A percentile compares a stretch with the other conserved stretches of the same genome.
phyloP scores from a whole-genome alignment of 92 coral and sea anemone genomes.

The Paragorgia papillata region DNA sequence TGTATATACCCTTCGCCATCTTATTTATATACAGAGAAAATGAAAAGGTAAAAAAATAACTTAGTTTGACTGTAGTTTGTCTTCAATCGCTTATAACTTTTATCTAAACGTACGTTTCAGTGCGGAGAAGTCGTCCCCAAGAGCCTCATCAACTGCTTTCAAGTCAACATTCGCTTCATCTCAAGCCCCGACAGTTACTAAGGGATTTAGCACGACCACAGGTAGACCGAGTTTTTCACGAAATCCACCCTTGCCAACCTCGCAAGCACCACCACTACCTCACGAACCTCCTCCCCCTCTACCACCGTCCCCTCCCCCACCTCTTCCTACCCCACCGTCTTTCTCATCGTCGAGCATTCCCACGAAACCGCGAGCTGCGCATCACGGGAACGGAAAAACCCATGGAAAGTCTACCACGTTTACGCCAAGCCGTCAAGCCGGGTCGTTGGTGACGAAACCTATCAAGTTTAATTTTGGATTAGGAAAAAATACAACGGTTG shows the following conservation, averaged over 20 bases:
- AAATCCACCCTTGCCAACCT: constrained; percentile 40
- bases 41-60: too few species aligned
- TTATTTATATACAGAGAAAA: too few species aligned
- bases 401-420: neutral
- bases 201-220: neutral
- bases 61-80: too few species aligned
- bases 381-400: neutral
- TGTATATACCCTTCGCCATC: too few species aligned
- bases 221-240: constrained; percentile 44
- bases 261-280: constrained; percentile 74
- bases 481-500: constrained; percentile 61
- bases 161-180: constrained; percentile 45
- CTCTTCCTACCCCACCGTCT: constrained; percentile 36
- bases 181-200: neutral
- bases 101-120: neutral
- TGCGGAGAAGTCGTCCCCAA: constrained; percentile 10
- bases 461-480: constrained; percentile 73
- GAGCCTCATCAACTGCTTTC: constrained; percentile 13
- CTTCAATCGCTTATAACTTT: too few species aligned
- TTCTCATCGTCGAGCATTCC: constrained; percentile 24
- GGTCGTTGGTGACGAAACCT: constrained; percentile 32
- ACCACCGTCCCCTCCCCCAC: constrained; percentile 73
- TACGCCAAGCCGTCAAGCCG: constrained; percentile 5
- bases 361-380: neutral
- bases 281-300: constrained; percentile 78